A percentile compares a stretch with the other conserved stretches of the same genome.
phyloP scores from a whole-genome alignment of 2,888 invertebrate species.

The Agonopterix arenella region DNA sequence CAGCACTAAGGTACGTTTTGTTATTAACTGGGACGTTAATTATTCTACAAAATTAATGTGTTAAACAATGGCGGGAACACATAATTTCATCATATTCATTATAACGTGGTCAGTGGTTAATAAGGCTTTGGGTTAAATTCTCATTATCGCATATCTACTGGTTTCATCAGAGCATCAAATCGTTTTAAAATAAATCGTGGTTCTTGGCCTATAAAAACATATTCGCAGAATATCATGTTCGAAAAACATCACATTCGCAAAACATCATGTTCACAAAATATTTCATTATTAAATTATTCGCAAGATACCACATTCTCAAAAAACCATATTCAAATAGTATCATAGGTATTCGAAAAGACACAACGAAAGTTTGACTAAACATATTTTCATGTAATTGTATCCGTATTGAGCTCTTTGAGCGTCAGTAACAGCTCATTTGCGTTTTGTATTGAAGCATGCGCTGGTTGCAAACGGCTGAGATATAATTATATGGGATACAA shows the following conservation, averaged over 20 bases:
- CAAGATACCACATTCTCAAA: too few relatives aligned
- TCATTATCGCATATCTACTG: constrained; percentile 1
- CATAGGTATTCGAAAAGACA: background rate
- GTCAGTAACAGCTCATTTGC: constrained; percentile 22
- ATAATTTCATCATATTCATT: constrained; percentile 9
- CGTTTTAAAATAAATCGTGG: too few relatives aligned
- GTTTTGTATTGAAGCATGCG: constrained; percentile 23
- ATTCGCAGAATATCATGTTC: too few relatives aligned
- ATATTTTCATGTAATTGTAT: constrained; percentile 20
- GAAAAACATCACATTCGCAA: too few relatives aligned
- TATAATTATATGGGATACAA: constrained; percentile 25
- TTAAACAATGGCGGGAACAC: constrained; percentile 11
- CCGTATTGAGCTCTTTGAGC: constrained; percentile 25
- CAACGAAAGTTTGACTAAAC: background rate
- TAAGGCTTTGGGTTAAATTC: constrained; percentile 1
- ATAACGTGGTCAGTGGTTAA: constrained; percentile 1
- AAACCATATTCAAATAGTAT: background rate
- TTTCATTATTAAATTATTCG: too few relatives aligned
- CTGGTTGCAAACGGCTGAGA: constrained; percentile 11
- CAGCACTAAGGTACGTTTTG: constrained; percentile 1
- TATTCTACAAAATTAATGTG: constrained; percentile 8
- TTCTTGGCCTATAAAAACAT: too few relatives aligned
- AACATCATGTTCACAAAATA: background rate
- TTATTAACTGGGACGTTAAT: constrained; percentile 6
- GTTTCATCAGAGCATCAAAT: too few relatives aligned